Percentiles rank a stretch among this genome's conserved stretches.
Evolutionary conservation across 2,113 vertebrate genomes (phyloP).

Genomic region (Pteropus alecto): DNA sequence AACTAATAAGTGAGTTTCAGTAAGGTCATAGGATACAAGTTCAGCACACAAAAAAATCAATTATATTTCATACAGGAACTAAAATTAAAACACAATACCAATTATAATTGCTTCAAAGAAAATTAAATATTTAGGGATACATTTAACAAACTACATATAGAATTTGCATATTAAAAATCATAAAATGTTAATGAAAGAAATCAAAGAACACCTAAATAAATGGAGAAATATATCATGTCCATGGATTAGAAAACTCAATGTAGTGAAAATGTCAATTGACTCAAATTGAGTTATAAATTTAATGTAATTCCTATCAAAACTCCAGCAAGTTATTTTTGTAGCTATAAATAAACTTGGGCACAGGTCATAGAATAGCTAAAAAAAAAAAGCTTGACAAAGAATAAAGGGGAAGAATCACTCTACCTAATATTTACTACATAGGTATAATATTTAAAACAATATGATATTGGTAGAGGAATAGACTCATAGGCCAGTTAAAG

Average conservation of each 20-base stretch:
- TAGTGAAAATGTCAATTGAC: neutral
- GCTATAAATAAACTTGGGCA: neutral
- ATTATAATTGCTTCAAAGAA: neutral
- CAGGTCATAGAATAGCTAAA: neutral
- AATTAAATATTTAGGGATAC: neutral
- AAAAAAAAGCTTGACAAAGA: neutral
- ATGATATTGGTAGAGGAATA: neutral
- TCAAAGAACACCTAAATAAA: neutral
- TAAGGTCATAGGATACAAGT: neutral
- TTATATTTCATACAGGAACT: neutral
- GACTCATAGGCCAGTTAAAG: neutral
- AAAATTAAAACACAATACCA: neutral
- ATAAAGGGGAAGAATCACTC: neutral
- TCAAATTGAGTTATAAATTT: neutral
- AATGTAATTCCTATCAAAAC: neutral
- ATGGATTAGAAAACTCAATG: neutral
- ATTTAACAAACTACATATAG: neutral
- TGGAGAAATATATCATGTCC: neutral
- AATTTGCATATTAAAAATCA: neutral
- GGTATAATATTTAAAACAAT: neutral
- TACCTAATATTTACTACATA: neutral
- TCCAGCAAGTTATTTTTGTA: neutral
- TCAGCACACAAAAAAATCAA: neutral
- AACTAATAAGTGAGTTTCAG: neutral
- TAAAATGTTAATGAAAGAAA: neutral